phyloP scores from a whole-genome alignment of 2,113 vertebrate genomes.

The Lepus europaeus region DNA sequence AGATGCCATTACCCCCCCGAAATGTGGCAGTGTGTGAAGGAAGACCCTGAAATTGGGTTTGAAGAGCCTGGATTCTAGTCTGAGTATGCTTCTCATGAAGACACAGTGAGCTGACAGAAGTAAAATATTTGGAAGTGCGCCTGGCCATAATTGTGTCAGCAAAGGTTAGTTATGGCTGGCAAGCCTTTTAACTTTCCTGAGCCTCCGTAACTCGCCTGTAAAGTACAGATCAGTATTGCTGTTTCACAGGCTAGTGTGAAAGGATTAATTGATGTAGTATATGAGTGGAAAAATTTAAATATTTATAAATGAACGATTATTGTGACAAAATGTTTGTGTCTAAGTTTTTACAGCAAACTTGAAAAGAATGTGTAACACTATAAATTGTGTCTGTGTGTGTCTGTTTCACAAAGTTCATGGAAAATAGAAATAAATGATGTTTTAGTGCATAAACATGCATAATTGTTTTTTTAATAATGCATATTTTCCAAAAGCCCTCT shows the following conservation, averaged over 20 bases:
- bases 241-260: not conserved
- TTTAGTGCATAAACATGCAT: too few relatives aligned
- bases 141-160: not conserved
- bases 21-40: not conserved
- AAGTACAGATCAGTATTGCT: not conserved
- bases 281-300: not conserved
- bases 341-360: slow-evolving; percentile 17
- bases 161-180: not conserved
- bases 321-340: not conserved
- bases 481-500: too few relatives aligned
- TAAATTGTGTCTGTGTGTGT: not conserved
- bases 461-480: too few relatives aligned
- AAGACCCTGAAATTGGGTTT: not conserved
- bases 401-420: too few relatives aligned
- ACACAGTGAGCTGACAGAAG: not conserved
- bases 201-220: not conserved
- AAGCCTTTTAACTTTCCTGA: not conserved
- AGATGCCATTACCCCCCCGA: not conserved
- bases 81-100: not conserved
- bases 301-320: not conserved
- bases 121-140: not conserved
- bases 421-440: too few relatives aligned
- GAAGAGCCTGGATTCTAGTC: not conserved
- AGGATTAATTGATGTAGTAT: not conserved
- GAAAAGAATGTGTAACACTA: not conserved